phyloP scores from a whole-genome alignment of 2,888 invertebrate genomes.

The Lepidonotus clava region DNA sequence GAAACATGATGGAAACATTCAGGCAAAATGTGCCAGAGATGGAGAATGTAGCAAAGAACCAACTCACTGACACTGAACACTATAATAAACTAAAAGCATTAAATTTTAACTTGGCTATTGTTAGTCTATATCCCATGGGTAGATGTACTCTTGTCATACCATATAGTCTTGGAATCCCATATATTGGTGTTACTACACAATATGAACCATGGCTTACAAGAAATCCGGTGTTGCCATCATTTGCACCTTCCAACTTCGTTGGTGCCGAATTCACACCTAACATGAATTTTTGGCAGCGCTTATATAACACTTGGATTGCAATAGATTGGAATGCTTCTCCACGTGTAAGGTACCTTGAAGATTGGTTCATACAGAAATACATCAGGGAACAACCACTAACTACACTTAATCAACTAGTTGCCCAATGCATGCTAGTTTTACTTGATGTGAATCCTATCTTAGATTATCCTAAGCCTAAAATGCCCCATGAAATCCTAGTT shows the following conservation, averaged over 20 bases:
- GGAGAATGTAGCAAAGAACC: neutral
- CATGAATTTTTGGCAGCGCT: neutral
- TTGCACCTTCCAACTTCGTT: neutral
- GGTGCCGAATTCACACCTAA: neutral
- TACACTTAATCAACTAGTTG: no score
- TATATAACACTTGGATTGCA: neutral
- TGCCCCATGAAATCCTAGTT: no score
- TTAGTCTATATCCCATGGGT: neutral
- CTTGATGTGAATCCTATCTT: no score
- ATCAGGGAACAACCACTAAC: no score
- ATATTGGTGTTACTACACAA: neutral
- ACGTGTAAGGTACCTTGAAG: no score
- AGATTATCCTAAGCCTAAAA: no score
- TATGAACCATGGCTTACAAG: neutral
- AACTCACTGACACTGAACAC: neutral
- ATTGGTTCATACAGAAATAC: no score
- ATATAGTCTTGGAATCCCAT: neutral
- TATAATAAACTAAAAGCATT: neutral
- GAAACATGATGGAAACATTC: neutral
- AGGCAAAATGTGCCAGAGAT: neutral
- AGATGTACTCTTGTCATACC: neutral
- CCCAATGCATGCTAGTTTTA: no score
- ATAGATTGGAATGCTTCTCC: neutral
- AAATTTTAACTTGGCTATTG: neutral
- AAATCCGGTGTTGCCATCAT: neutral